phyloP scores from a whole-genome alignment of 2,797 vertebrate genomes.

The Holocentrus rufus region DNA sequence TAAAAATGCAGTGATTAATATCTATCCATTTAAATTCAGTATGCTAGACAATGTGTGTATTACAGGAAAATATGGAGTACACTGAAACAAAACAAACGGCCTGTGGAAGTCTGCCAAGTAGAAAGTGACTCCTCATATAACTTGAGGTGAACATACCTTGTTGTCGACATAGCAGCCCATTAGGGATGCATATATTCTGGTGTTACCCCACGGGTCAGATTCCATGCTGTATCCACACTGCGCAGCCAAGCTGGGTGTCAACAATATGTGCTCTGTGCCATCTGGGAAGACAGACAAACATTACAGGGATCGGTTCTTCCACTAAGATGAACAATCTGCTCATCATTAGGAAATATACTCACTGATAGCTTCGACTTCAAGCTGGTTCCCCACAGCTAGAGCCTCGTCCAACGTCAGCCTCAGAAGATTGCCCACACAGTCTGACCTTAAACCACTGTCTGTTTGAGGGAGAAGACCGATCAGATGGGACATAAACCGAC shows the following conservation, averaged over 20 bases:
- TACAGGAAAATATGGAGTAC: no score
- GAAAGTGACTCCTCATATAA: neutral
- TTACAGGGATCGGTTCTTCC: neutral
- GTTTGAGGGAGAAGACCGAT: neutral
- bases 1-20: no score
- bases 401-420: slow-evolving; percentile 75
- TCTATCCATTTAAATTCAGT: no score
- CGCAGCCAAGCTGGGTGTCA: slow-evolving; percentile 78
- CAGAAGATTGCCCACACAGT: slow-evolving; percentile 79
- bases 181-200: slow-evolving; percentile 80
- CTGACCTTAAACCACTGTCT: slow-evolving; percentile 67
- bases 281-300: slow-evolving; percentile 61
- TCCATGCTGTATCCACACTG: slow-evolving; percentile 85
- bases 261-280: slow-evolving; percentile 60
- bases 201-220: slow-evolving; percentile 79
- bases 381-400: slow-evolving; percentile 75
- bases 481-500: rapidly evolving
- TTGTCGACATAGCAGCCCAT: slow-evolving; percentile 82
- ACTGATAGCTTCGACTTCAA: slow-evolving; percentile 82
- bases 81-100: no score
- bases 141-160: slow-evolving; percentile 61
- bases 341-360: slow-evolving; percentile 43
- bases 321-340: neutral
- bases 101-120: no score
- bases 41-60: no score